Percentiles rank a stretch among this genome's conserved stretches.
These are phyloP conservation scores for Kuschelorhynchus macadamiae DNA, from an alignment of 2,888 invertebrate species.

Conservation along the genomic window DNA sequence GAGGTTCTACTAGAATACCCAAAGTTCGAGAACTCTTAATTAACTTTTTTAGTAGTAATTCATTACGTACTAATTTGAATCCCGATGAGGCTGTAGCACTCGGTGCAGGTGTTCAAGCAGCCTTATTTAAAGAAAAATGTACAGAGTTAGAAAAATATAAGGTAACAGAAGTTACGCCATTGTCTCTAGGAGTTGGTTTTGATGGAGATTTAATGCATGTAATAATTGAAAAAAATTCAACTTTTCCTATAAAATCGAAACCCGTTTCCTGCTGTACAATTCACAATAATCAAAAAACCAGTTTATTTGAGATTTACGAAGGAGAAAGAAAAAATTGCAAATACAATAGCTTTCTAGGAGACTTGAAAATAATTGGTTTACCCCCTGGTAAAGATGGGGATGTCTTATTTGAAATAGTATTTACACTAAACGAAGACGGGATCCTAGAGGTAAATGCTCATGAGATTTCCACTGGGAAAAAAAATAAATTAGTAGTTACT, in stretches of 20 bases:
- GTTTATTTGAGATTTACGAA: conserved; percentile 45
- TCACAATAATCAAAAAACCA: conserved; percentile 37
- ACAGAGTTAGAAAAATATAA: conserved; percentile 40
- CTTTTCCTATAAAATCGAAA: conserved; percentile 35
- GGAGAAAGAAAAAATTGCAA: conserved; percentile 51
- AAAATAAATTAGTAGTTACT: conserved; percentile 48
- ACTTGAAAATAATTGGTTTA: conserved; percentile 35
- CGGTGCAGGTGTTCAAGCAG: conserved; percentile 55
- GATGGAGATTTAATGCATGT: conserved; percentile 47
- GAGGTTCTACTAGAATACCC: conserved; percentile 59
- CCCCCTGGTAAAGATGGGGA: conserved; percentile 50
- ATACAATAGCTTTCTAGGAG: conserved; percentile 51
- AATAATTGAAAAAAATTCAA: conserved; percentile 50
- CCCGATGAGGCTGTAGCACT: conserved; percentile 57
- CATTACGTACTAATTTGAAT: conserved; percentile 51
- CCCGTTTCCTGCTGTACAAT: conserved; percentile 11
- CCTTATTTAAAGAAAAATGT: conserved; percentile 35
- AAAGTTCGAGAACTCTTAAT: conserved; percentile 51
- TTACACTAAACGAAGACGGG: conserved; percentile 51
- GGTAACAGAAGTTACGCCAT: conserved; percentile 53
- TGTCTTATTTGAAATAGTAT: conserved; percentile 31
- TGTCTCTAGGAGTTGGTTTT: conserved; percentile 53
- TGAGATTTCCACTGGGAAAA: conserved; percentile 35
- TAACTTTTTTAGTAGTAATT: conserved; percentile 51
- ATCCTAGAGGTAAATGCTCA: conserved; percentile 49